Evolutionary conservation across 1,140 invertebrate species (phyloP).

Genomic region (Trialeurodes vaporariorum): DNA sequence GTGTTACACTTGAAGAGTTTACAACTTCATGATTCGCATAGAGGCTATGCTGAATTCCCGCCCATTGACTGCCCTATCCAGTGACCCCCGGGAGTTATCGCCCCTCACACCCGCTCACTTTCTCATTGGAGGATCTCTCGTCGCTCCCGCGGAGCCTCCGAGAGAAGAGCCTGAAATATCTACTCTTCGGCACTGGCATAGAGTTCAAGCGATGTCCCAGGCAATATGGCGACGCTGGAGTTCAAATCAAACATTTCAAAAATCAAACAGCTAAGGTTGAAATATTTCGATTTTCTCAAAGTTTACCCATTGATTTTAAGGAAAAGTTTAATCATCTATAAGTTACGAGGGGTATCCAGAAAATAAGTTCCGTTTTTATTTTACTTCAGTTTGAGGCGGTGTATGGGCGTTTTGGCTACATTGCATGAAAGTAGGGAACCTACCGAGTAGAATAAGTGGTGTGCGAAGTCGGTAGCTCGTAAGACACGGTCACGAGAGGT

Average conservation of each 20-base stretch:
- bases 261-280: constrained; percentile 2
- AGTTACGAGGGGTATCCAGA: too few relatives aligned
- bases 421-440: too few relatives aligned
- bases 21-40: background rate
- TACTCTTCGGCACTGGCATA: background rate
- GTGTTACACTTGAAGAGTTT: background rate
- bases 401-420: too few relatives aligned
- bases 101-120: background rate
- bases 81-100: background rate
- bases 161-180: background rate
- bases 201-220: background rate
- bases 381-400: too few relatives aligned
- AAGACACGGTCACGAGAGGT: too few relatives aligned
- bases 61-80: background rate
- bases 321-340: too few relatives aligned
- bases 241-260: too few relatives aligned
- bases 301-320: too few relatives aligned
- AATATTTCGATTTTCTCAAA: too few relatives aligned
- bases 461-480: too few relatives aligned
- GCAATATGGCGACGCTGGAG: background rate
- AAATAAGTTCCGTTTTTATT: too few relatives aligned
- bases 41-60: background rate
- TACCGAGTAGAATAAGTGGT: too few relatives aligned
- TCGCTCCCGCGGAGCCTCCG: background rate
- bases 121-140: background rate